Percentiles rank a stretch among this genome's conserved stretches.
Conservation (phyloP, 2,888 invertebrate genomes). For the Hetaerina titia region DNA sequence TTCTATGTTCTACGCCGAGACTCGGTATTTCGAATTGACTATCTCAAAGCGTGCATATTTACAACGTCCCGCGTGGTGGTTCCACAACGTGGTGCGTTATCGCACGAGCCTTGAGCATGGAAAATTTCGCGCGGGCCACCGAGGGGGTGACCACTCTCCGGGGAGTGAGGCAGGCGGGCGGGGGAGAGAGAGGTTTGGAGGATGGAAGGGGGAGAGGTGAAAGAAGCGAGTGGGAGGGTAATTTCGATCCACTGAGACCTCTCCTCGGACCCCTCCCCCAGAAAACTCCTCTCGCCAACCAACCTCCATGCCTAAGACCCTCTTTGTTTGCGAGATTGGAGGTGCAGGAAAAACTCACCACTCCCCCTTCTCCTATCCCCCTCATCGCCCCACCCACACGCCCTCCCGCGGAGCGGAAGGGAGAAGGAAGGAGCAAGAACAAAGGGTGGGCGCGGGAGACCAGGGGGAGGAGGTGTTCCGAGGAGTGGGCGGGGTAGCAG, state of each 20-base stretch:
- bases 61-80: no score
- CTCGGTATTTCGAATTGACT: no score
- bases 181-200: background rate
- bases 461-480: background rate
- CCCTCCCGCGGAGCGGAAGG: slow-evolving; percentile 5
- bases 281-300: background rate
- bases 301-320: background rate
- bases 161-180: background rate
- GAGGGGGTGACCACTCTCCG: background rate
- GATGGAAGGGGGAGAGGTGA: background rate
- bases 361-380: background rate
- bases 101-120: no score
- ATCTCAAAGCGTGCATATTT: no score
- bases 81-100: no score
- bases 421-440: background rate
- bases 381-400: background rate
- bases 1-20: no score
- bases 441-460: background rate
- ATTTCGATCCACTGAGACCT: background rate
- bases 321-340: slow-evolving; percentile 65
- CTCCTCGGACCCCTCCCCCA: background rate
- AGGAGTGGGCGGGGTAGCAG: background rate
- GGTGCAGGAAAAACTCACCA: slow-evolving; percentile 47
- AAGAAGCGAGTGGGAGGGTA: background rate
- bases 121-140: no score